A percentile compares a stretch with the other conserved stretches of the same genome.
Conservation (phyloP, 2,113 vertebrate genomes). For the Haemorhous mexicanus region DNA sequence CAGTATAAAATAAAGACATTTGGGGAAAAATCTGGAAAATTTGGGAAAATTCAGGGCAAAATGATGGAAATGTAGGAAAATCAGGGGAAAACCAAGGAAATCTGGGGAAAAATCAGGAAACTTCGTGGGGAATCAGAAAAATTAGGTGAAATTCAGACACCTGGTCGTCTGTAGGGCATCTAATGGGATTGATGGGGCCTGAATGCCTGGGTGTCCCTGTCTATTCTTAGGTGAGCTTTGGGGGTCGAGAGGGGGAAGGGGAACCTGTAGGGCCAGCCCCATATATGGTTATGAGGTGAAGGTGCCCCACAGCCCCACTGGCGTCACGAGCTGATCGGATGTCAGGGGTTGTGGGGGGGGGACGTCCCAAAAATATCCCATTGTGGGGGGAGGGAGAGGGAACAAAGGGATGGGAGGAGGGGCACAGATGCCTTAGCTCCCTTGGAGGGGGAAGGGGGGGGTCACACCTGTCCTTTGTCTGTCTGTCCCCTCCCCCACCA, state of each 20-base stretch:
- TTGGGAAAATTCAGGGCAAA: neutral
- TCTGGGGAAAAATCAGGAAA: neutral
- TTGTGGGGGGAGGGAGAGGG: neutral
- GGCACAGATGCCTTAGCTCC: neutral
- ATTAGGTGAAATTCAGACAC: neutral
- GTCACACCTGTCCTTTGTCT: slow-evolving; percentile 13
- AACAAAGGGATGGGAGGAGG: neutral
- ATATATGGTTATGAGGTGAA: slow-evolving; percentile 3
- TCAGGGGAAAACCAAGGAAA: neutral
- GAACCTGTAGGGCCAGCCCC: neutral
- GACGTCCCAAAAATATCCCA: neutral
- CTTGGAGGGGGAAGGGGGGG: neutral
- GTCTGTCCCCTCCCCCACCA: neutral
- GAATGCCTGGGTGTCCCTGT: neutral
- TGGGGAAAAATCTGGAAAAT: neutral
- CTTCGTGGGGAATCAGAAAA: neutral
- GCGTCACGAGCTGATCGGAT: neutral
- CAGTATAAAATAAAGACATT: neutral
- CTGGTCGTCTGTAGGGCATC: neutral
- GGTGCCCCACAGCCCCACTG: neutral
- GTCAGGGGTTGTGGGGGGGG: neutral
- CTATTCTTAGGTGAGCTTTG: neutral
- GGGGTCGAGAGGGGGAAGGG: neutral
- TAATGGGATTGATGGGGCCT: neutral
- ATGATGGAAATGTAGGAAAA: neutral